Percentiles rank a stretch among this genome's conserved stretches.
These are phyloP conservation scores for Petrolisthes manimaculis DNA, from an alignment of 2,888 invertebrate genomes.

Conservation along the genomic window DNA sequence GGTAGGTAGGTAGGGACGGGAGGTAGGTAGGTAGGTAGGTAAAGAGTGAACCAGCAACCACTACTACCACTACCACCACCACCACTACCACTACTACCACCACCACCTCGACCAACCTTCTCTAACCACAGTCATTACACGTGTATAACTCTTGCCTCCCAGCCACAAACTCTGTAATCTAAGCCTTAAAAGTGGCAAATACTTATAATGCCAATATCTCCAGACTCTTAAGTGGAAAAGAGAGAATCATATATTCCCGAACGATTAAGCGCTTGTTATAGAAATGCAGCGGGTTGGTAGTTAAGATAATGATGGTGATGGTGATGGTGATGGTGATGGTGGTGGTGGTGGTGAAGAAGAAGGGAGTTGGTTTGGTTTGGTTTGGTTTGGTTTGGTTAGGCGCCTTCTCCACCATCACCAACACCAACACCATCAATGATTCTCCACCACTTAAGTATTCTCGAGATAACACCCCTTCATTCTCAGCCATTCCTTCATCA, in stretches of 20 bases:
- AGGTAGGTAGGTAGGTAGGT: no score
- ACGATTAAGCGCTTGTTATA: conserved; percentile 36
- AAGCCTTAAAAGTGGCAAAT: conserved; percentile 28
- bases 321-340: background rate
- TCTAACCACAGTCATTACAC: conserved; percentile 26
- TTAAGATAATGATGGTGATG: background rate
- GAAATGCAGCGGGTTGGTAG: conserved; percentile 18
- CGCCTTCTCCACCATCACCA: no score
- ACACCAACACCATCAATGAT: no score
- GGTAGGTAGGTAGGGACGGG: no score
- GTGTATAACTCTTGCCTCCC: conserved; percentile 26
- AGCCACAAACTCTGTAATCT: conserved; percentile 29
- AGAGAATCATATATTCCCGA: conserved; percentile 16
- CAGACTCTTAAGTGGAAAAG: conserved; percentile 39
- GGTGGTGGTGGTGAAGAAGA: background rate
- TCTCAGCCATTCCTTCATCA: no score
- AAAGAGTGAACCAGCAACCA: background rate
- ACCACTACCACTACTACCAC: background rate
- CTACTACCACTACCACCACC: conserved; percentile 12
- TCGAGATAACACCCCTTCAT: no score
- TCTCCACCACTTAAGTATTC: no score
- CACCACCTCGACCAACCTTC: conserved; percentile 1
- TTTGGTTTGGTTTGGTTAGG: no score
- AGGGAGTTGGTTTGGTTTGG: background rate
- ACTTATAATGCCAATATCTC: conserved; percentile 33